Percentiles rank a stretch among this genome's conserved stretches.
Evolutionary conservation across 2,113 vertebrate species (phyloP).

Genomic region (Nannospalax galili): DNA sequence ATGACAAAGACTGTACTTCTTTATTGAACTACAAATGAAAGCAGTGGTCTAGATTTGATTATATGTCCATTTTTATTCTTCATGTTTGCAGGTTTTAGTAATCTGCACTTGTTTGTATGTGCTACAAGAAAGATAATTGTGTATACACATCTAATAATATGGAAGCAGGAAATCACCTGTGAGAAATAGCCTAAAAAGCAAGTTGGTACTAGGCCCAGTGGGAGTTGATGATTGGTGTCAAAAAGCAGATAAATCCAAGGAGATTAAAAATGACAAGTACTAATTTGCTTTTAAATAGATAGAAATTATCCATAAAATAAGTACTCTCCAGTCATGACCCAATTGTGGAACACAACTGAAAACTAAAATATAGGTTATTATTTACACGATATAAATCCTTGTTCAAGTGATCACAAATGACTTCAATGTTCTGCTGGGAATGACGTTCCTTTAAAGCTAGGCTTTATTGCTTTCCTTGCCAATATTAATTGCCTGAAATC

Average conservation of each 20-base stretch:
- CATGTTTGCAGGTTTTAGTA: neutral
- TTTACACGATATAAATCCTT: neutral
- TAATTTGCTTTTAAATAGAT: slow-evolving; percentile 58
- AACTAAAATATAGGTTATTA: neutral
- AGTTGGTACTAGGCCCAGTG: neutral
- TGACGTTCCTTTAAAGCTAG: neutral
- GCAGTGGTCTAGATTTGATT: neutral
- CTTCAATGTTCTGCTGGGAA: neutral
- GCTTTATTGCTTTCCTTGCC: slow-evolving; percentile 35
- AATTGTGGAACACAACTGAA: neutral
- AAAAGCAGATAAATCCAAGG: slow-evolving; percentile 60
- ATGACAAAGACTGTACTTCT: neutral
- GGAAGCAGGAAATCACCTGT: neutral
- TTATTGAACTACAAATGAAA: neutral
- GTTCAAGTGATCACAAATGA: neutral
- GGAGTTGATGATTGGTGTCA: slow-evolving; percentile 37
- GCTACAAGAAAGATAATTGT: slow-evolving; percentile 30
- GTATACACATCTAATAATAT: slow-evolving; percentile 41
- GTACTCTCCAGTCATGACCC: neutral
- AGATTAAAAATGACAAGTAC: slow-evolving; percentile 13
- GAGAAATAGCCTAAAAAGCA: slow-evolving; percentile 45
- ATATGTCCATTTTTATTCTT: neutral
- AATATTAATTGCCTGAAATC: neutral
- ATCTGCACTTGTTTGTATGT: neutral
- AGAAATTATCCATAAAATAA: slow-evolving; percentile 21